These are phyloP conservation scores for Cosmopolites sordidus DNA, from an alignment of 2,888 invertebrate species.

Conservation along the genomic window DNA sequence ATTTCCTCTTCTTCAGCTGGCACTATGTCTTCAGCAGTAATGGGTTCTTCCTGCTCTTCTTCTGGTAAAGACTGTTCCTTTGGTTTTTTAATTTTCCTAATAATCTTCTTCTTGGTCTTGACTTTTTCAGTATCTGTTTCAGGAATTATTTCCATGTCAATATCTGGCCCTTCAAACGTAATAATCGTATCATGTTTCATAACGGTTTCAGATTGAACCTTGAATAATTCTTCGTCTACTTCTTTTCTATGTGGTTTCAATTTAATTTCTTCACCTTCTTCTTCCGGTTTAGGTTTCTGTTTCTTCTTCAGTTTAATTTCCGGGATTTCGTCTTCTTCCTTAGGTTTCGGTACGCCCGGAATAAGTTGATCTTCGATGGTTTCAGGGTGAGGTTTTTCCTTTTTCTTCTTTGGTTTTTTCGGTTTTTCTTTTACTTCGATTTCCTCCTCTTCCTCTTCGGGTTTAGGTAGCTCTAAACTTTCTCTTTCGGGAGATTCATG, in stretches of 20 bases:
- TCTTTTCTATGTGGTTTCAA: constrained; percentile 43
- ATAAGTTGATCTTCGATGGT: constrained; percentile 31
- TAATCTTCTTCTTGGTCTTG: constrained; percentile 30
- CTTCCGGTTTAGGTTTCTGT: constrained; percentile 38
- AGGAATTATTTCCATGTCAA: constrained; percentile 36
- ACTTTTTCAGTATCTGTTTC: constrained; percentile 29
- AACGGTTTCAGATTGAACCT: constrained; percentile 23
- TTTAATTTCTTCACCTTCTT: constrained; percentile 40
- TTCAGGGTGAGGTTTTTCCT: constrained; percentile 36
- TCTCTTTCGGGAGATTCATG: constrained; percentile 47
- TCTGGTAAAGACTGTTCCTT: constrained; percentile 36
- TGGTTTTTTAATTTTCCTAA: constrained; percentile 33
- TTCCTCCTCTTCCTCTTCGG: constrained; percentile 34
- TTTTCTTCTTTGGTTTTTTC: constrained; percentile 36
- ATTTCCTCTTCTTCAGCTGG: constrained; percentile 4
- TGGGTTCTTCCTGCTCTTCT: constrained; percentile 1
- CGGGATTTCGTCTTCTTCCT: constrained; percentile 43
- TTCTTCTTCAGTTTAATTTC: constrained; percentile 44
- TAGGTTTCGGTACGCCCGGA: constrained; percentile 38
- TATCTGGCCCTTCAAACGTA: constrained; percentile 28
- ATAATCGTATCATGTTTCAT: constrained; percentile 30
- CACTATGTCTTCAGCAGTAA: background rate
- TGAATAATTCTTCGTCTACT: constrained; percentile 38
- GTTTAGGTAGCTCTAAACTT: constrained; percentile 29
- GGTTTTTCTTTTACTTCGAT: constrained; percentile 44